Base-by-base conservation (phyloP, 2,888 invertebrate genomes). In the Mycalesis mineus region DNA sequence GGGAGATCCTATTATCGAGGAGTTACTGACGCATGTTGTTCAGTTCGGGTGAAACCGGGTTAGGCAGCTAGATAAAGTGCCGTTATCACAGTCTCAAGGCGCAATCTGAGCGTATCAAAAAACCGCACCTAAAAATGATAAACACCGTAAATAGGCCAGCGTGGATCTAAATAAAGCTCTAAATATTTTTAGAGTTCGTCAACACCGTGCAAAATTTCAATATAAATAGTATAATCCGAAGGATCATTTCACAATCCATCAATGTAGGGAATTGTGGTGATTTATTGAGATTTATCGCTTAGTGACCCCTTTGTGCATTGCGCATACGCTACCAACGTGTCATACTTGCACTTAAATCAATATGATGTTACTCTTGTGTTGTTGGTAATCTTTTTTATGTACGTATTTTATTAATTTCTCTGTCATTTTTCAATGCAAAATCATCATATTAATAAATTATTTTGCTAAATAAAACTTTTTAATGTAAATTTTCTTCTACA, bases 221-320 rank as follows among this genome's bases (percentile, higher is more conserved):
- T 73, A 72, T 72, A 73, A 73, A 69, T 71, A 70, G 67, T 63
- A 69, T 57, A 56, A 58, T 48, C 56, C 31, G 68, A 74, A 77
- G 74, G 76, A 63, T 68, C 36, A 50, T 77, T 77, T 72, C 71
- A 70, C 74, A 73, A 73, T 48, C 22, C 36, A 7, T 40, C 55
- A 62, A 66, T 67, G 55, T 68, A 69, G 66, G 68, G 66, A 72
- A 65, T 62, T 72, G 74, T 77, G 70, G 40, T 66, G 71, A 76
- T 73, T 67, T 74, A 69, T 71, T 71, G 68, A 60, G 57, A 66
- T 68, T 58, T 67, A 66, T 65, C 64, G 65, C 63, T 58, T 58
- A 63, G 64, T 64, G 66, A 67, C 65, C 65, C 63, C 62, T 61
- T 65, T 62, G 59, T 55, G 48, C 37, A 61, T 57, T 61, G 58